Evolutionary conservation across 2,888 invertebrate species (phyloP).

Genomic region (Lottia scabra): DNA sequence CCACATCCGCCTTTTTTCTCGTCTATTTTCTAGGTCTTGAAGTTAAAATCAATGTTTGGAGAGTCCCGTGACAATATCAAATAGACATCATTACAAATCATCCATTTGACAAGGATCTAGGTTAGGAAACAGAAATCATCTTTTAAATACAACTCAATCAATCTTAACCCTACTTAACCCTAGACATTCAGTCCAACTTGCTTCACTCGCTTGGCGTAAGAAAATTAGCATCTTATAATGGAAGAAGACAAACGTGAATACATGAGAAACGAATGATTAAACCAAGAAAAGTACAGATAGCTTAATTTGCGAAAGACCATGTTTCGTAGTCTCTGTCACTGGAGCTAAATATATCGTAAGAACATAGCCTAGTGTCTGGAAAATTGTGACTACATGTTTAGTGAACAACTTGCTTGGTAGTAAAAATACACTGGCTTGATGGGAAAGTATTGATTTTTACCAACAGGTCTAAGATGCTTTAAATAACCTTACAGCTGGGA

Average conservation of each 20-base stretch:
- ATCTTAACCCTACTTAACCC: not conserved
- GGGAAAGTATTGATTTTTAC: not conserved
- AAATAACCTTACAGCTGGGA: not conserved
- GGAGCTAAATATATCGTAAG: too few species aligned
- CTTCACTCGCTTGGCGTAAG: not conserved
- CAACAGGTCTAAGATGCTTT: not conserved
- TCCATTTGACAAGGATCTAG: too few species aligned
- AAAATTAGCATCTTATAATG: slow-evolving; percentile 2
- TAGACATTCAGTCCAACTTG: not conserved
- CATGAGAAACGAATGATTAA: not conserved
- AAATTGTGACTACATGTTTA: not conserved
- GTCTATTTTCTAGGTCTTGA: too few species aligned
- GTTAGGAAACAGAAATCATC: too few species aligned
- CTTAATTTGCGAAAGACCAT: slow-evolving; percentile 1
- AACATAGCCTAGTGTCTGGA: too few species aligned
- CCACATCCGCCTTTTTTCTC: too few species aligned
- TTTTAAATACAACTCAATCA: too few species aligned
- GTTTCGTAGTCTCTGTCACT: not conserved
- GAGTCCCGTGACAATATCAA: too few species aligned
- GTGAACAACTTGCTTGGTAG: not conserved
- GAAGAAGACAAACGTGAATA: not conserved
- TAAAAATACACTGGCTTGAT: slow-evolving; percentile 1
- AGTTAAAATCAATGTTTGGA: too few species aligned
- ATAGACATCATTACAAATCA: too few species aligned
- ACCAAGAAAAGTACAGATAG: not conserved